Percentiles rank a stretch among this genome's conserved stretches.
Conservation (phyloP, 2,888 invertebrate genomes). For the Dicyrtomina minuta region DNA sequence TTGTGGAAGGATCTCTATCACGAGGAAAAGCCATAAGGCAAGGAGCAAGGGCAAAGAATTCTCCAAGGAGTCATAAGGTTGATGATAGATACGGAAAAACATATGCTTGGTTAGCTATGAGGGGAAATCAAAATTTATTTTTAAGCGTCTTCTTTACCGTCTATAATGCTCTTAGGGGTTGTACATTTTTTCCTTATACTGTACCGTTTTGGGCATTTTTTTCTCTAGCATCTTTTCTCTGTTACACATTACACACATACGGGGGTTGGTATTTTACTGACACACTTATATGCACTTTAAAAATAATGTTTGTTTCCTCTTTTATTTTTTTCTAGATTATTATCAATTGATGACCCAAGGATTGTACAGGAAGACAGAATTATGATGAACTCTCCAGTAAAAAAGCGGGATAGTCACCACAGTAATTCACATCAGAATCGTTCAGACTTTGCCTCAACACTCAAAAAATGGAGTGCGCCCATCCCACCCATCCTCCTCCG, state of each 20-base stretch:
- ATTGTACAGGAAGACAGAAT: too few species aligned
- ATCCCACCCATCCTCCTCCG: conserved; percentile 51
- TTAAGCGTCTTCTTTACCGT: neutral
- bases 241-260: too few species aligned
- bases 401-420: conserved; percentile 27
- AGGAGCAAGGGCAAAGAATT: conserved; percentile 11
- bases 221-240: too few species aligned
- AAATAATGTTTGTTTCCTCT: neutral
- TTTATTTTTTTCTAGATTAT: conserved; percentile 2
- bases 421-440: conserved; percentile 10
- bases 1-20: too few species aligned
- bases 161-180: too few species aligned
- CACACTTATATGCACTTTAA: too few species aligned
- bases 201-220: neutral
- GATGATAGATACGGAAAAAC: conserved; percentile 48
- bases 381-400: conserved; percentile 37
- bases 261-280: too few species aligned
- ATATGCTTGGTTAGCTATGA: conserved; percentile 22
- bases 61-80: conserved; percentile 49
- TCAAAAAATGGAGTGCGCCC: conserved; percentile 52
- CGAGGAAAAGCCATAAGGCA: too few species aligned
- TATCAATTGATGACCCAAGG: neutral
- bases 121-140: conserved; percentile 22
- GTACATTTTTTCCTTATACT: neutral
- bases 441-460: conserved; percentile 46